Percentiles rank a stretch among this genome's conserved stretches.
Conservation (phyloP, 1,140 invertebrate species). For the Zaprionus africanus region DNA sequence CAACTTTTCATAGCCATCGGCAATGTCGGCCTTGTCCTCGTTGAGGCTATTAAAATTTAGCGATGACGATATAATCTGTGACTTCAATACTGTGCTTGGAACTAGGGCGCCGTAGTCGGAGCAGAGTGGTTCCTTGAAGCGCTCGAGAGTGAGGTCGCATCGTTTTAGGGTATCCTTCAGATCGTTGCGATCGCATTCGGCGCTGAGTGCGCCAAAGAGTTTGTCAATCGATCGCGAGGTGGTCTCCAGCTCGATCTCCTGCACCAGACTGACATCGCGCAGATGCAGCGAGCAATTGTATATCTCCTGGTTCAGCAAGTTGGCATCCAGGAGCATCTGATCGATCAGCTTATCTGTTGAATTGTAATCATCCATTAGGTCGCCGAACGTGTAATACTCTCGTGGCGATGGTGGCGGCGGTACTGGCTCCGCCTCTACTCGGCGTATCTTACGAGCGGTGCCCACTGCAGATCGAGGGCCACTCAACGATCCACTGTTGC, state of each 20-base stretch:
- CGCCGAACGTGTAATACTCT: constrained; percentile 15
- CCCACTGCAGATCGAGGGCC: neutral
- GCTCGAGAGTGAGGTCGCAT: constrained; percentile 15
- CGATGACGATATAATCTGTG: neutral
- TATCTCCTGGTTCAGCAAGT: constrained; percentile 37
- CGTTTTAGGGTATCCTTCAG: constrained; percentile 14
- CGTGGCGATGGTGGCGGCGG: constrained; percentile 67
- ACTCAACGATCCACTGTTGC: neutral
- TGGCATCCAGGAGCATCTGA: constrained; percentile 41
- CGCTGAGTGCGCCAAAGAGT: constrained; percentile 15
- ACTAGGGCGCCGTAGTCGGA: neutral
- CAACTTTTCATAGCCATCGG: neutral
- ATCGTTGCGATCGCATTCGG: constrained; percentile 15
- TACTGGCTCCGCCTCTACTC: constrained; percentile 18
- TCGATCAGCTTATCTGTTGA: constrained; percentile 47
- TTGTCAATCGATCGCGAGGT: constrained; percentile 26
- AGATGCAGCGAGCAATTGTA: constrained; percentile 34
- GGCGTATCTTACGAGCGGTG: constrained; percentile 7
- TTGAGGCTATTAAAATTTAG: neutral
- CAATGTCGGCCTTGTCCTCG: neutral
- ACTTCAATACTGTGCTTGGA: neutral
- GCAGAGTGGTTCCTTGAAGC: neutral
- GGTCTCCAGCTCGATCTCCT: constrained; percentile 54
- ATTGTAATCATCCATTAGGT: constrained; percentile 31
- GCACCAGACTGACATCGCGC: constrained; percentile 45